These are phyloP conservation scores for Actinia equina DNA, from an alignment of 64 coral and sea anemone species.

Conservation along the genomic window DNA sequence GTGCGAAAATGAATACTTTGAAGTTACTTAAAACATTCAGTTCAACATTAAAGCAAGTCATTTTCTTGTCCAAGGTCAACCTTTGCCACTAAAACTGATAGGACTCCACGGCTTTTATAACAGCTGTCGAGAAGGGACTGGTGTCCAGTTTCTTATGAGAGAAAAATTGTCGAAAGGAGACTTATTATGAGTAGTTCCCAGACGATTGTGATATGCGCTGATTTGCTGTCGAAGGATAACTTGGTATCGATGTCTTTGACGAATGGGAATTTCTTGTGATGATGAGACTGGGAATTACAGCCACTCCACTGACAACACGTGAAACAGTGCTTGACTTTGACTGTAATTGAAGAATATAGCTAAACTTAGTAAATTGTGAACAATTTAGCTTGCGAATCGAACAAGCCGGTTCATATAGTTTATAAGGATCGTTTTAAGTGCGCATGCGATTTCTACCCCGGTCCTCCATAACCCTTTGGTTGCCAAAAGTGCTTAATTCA, in stretches of 20 bases:
- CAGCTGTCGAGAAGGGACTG: not conserved
- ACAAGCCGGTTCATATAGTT: too few species aligned
- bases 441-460: too few species aligned
- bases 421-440: too few species aligned
- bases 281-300: constrained; percentile 83
- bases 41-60: not conserved
- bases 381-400: too few species aligned
- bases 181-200: not conserved
- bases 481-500: too few species aligned
- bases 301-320: constrained; percentile 89
- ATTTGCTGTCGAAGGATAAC: not conserved
- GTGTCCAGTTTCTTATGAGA: not conserved
- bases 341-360: constrained; percentile 11
- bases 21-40: not conserved
- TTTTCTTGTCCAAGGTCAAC: not conserved
- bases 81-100: not conserved
- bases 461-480: too few species aligned
- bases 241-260: not conserved
- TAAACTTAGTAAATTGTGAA: too few species aligned
- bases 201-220: not conserved
- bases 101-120: not conserved
- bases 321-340: constrained; percentile 74
- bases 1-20: not conserved
- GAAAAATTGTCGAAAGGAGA: not conserved
- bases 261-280: constrained; percentile 32